Evolutionary conservation across 1,140 invertebrate species (phyloP).

Genomic region (Ceratina australensis): DNA sequence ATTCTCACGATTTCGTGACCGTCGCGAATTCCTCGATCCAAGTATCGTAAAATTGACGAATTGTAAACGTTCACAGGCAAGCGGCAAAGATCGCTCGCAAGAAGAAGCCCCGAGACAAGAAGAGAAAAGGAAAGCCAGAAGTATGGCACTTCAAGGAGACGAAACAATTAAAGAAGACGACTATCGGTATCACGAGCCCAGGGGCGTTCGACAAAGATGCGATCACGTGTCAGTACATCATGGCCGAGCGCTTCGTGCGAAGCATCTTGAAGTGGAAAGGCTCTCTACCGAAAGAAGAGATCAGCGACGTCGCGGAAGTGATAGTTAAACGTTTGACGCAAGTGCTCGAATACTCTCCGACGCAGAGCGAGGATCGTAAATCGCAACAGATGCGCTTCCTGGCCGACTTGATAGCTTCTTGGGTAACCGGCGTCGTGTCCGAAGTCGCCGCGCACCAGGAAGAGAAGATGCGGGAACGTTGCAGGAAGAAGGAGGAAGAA

Average conservation of each 20-base stretch:
- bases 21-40: neutral
- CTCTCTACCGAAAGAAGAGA: slow-evolving; percentile 64
- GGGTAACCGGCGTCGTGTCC: slow-evolving; percentile 70
- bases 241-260: slow-evolving; percentile 72
- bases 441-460: slow-evolving; percentile 66
- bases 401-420: slow-evolving; percentile 70
- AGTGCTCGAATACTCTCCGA: slow-evolving; percentile 59
- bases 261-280: slow-evolving; percentile 71
- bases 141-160: slow-evolving; percentile 16
- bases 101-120: slow-evolving; percentile 48
- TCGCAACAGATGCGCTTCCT: slow-evolving; percentile 73
- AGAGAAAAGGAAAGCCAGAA: slow-evolving; percentile 22
- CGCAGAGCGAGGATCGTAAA: slow-evolving; percentile 60
- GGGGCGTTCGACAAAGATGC: slow-evolving; percentile 60
- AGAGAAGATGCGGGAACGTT: slow-evolving; percentile 55
- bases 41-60: too few species aligned
- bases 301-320: slow-evolving; percentile 68
- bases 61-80: slow-evolving; percentile 63
- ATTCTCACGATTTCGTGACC: too few species aligned
- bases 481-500: slow-evolving; percentile 42
- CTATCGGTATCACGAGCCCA: neutral
- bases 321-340: slow-evolving; percentile 65
- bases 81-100: slow-evolving; percentile 51
- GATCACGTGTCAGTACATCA: slow-evolving; percentile 66
- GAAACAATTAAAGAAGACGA: neutral